Evolutionary conservation across 1,140 invertebrate genomes (phyloP), one percentile per base, ranked within the genome.

Genomic region (Maconellicoccus hirsutus): DNA sequence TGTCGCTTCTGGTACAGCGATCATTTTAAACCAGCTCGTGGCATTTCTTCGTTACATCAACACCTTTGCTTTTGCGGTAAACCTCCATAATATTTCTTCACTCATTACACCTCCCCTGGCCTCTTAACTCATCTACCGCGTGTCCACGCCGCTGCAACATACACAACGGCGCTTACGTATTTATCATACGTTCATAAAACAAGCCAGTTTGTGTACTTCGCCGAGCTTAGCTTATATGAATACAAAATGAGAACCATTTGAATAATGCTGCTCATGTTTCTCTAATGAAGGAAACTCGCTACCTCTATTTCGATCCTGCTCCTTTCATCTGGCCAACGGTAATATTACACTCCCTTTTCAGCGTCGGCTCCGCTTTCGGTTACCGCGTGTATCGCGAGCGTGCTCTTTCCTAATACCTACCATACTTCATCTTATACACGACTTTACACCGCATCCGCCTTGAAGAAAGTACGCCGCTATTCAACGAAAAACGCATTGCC

Each of bases 191-290:
- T 52, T 52, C 42, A 52, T 52, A 52, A 52, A 52, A 52, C 42
- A 52, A 16, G 6, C 42, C 12, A 52, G 42, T 66, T 23, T 66
- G 21, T 66, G 22, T 66, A 66, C 61, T 66, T 66, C 21, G 61
- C 61, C 16, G 6, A 23, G 61, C 61, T 66, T 25, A 66, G 61
- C 61, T 66, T 66, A 26, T 66, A 66, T 66, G 61, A 66, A 66
- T 66, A 66, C 61, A 16, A 66, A 66, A 66, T 66, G 61, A 66
- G 61, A 66, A 66, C 25, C 61, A 19, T 66, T 66, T 26, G 61
- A 66, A 66, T 66, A 66, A 66, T 66, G 61, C 61, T 66, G 19
- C 61, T 66, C 61, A 66, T 66, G 61, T 66, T 66, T 66, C 61
- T 25, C 61, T 66, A 66, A 66, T 66, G 61, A 66, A 66, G 61